Percentiles rank a stretch among this genome's conserved stretches.
phyloP scores from a whole-genome alignment of 2,113 vertebrate species.

The Procavia capensis region DNA sequence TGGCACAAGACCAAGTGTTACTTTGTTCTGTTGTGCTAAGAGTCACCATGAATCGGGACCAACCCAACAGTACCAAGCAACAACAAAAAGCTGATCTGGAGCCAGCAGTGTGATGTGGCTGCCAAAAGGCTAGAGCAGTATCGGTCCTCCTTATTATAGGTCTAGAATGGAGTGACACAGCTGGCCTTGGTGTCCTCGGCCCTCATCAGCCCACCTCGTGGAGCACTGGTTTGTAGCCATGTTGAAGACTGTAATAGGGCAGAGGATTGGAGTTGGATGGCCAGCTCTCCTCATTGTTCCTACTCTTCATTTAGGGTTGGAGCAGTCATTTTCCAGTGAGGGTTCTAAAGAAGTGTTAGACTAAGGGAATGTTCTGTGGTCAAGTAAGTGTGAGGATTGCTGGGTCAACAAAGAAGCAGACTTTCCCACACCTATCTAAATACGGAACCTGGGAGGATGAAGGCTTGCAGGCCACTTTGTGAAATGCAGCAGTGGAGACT shows the following conservation, averaged over 20 bases:
- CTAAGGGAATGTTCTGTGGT: not conserved
- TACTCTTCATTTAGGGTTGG: not conserved
- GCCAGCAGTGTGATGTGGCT: not conserved
- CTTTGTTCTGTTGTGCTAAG: too few relatives aligned
- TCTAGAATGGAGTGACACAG: not conserved
- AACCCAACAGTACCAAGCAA: too few relatives aligned
- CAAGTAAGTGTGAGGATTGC: rapidly evolving
- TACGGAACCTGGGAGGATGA: too few relatives aligned
- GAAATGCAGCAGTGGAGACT: not conserved
- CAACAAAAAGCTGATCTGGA: too few relatives aligned
- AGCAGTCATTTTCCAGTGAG: not conserved
- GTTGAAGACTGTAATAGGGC: not conserved
- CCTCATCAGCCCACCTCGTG: not conserved
- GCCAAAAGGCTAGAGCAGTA: not conserved
- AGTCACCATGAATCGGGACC: too few relatives aligned
- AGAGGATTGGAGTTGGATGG: not conserved
- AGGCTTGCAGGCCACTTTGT: not conserved
- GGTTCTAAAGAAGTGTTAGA: not conserved
- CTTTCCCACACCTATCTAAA: not conserved
- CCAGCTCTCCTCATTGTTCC: not conserved
- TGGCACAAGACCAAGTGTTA: too few relatives aligned
- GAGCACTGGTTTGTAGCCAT: not conserved
- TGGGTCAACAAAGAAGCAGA: not conserved
- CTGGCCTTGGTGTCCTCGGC: not conserved
- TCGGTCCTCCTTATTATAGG: not conserved